Evolutionary conservation across 2,113 vertebrate genomes (phyloP).

Genomic region (Toxostoma redivivum): DNA sequence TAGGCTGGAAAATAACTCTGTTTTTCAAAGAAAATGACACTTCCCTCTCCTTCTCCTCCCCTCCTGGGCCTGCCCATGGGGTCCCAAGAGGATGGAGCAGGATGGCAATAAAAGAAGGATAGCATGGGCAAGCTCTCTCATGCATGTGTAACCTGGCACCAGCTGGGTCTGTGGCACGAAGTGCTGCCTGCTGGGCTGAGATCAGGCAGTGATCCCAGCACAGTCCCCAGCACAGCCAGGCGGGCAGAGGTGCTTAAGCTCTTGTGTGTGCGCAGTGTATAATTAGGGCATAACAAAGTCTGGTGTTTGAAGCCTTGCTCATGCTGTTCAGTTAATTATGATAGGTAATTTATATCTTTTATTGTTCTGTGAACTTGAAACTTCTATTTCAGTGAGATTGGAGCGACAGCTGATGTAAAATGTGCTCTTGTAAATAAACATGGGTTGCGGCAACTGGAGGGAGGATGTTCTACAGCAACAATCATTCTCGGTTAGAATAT

Average conservation of each 20-base stretch:
- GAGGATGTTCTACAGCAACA: conserved; percentile 1
- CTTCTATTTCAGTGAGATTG: background rate
- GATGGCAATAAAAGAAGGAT: background rate
- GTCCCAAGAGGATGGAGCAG: background rate
- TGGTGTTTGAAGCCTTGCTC: background rate
- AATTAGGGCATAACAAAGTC: background rate
- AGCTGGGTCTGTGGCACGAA: background rate
- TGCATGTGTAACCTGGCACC: background rate
- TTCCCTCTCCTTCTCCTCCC: background rate
- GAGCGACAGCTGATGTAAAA: background rate
- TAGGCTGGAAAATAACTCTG: background rate
- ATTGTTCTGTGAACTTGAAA: background rate
- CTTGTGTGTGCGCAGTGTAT: accelerated
- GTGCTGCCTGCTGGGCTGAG: background rate
- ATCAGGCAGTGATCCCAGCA: background rate
- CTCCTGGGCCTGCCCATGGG: background rate
- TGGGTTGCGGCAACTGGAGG: background rate
- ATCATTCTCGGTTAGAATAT: conserved; percentile 29
- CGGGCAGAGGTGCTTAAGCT: background rate
- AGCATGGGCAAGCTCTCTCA: accelerated
- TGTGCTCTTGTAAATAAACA: conserved; percentile 21
- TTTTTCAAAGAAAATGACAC: background rate
- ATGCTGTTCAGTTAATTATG: background rate
- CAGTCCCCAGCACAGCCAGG: background rate
- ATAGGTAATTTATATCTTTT: background rate